Conservation (phyloP, 2,888 invertebrate genomes). For the Congeria kusceri region DNA sequence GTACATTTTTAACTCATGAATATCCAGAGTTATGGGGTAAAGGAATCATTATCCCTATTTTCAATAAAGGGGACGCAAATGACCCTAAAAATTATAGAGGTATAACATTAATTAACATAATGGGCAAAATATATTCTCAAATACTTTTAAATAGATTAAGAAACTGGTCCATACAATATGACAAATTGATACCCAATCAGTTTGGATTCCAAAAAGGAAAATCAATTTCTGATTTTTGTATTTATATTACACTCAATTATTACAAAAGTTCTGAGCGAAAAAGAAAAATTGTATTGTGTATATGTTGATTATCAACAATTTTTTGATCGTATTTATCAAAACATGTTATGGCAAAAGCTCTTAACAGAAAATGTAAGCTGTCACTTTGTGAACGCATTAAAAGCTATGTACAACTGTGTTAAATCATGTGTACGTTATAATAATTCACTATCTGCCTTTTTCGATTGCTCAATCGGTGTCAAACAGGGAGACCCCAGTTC, state of each 20-base stretch:
- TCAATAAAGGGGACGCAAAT: neutral
- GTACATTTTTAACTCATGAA: neutral
- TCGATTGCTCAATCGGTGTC: no score
- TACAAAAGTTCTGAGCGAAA: neutral
- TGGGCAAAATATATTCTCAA: neutral
- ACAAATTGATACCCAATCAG: neutral
- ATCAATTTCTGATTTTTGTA: conserved; percentile 4
- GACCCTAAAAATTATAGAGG: neutral
- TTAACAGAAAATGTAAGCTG: conserved; percentile 2
- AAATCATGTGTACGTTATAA: no score
- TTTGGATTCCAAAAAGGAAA: no score
- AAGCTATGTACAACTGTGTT: no score
- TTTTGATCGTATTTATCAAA: conserved; percentile 13
- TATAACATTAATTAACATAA: conserved; percentile 2
- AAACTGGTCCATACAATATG: conserved; percentile 4
- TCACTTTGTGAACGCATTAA: no score
- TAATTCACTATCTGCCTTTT: no score
- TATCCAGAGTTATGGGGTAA: conserved; percentile 1
- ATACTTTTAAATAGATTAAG: neutral
- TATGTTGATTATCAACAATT: conserved; percentile 6
- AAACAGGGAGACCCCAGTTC: no score
- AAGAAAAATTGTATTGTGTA: conserved; percentile 1
- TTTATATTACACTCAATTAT: conserved; percentile 3
- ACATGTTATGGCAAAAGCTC: conserved; percentile 12
- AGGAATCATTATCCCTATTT: conserved; percentile 7